Evolutionary conservation across 2,113 vertebrate genomes (phyloP).

Genomic region (Helogale parvula): DNA sequence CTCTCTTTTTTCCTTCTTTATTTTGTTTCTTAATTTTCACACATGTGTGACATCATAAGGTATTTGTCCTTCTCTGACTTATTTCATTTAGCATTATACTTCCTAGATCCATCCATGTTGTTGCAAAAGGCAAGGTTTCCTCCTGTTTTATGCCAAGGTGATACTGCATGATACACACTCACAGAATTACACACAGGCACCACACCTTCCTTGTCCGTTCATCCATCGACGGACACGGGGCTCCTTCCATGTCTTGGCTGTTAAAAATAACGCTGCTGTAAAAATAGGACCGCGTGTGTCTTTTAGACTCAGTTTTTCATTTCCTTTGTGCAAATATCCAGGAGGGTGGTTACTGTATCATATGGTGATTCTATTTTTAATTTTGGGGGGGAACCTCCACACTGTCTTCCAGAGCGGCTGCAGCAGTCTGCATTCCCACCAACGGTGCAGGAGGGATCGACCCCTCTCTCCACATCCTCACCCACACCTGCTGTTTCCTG

Average conservation of each 20-base stretch:
- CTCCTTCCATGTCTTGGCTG: not conserved
- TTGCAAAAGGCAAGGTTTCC: not conserved
- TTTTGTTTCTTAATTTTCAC: not conserved
- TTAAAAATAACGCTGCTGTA: no score
- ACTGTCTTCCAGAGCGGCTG: not conserved
- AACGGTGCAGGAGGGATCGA: not conserved
- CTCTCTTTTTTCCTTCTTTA: not conserved
- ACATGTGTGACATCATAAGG: not conserved
- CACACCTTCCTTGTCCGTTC: not conserved
- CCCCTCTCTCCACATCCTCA: not conserved
- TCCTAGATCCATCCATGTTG: not conserved
- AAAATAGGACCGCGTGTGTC: not conserved
- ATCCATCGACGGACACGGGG: not conserved
- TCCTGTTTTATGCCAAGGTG: not conserved
- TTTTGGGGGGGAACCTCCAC: not conserved
- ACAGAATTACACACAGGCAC: no score
- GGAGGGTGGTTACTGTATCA: no score
- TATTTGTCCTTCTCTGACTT: not conserved
- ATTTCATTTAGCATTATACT: not conserved
- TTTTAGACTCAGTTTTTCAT: not conserved
- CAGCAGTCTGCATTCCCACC: not conserved
- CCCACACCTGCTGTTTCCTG: not conserved
- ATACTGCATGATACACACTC: no score
- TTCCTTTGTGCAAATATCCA: not conserved
- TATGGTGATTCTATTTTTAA: not conserved